These are phyloP conservation scores for Vireo altiloquus DNA, from an alignment of 2,113 vertebrate genomes.

Conservation along the genomic window DNA sequence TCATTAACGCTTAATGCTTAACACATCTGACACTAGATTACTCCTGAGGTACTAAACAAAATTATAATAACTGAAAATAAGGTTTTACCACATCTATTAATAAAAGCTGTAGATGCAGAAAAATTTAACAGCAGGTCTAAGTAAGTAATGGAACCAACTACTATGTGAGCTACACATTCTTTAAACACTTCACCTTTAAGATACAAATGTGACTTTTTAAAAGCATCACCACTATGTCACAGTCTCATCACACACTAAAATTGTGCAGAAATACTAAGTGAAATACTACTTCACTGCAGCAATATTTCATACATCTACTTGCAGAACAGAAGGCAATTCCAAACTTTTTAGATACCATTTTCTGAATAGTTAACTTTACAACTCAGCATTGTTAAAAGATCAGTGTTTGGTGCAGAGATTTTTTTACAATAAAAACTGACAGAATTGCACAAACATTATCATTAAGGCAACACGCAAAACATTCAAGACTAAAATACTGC, in stretches of 20 bases:
- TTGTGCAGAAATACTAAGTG: not conserved
- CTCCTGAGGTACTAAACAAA: not conserved
- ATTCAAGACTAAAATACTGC: not conserved
- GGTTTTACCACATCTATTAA: not conserved
- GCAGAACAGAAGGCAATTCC: not conserved
- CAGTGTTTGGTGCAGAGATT: not conserved
- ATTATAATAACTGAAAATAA: not conserved
- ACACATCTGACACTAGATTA: not conserved
- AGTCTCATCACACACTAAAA: not conserved
- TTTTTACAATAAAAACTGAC: not conserved
- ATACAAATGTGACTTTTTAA: not conserved
- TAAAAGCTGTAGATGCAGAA: not conserved
- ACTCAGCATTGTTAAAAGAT: not conserved
- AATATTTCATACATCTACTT: not conserved
- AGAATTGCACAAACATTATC: not conserved
- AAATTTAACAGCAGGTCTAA: not conserved
- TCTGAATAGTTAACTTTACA: not conserved
- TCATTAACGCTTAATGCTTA: not conserved
- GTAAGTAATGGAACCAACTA: not conserved
- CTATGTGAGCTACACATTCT: not conserved
- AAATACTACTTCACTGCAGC: not conserved
- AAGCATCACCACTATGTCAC: not conserved
- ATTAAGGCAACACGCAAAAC: not conserved
- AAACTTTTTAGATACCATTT: not conserved
- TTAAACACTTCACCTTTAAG: not conserved